phyloP scores from a whole-genome alignment of 2,113 vertebrate species.

The Xiphophorus maculatus region DNA sequence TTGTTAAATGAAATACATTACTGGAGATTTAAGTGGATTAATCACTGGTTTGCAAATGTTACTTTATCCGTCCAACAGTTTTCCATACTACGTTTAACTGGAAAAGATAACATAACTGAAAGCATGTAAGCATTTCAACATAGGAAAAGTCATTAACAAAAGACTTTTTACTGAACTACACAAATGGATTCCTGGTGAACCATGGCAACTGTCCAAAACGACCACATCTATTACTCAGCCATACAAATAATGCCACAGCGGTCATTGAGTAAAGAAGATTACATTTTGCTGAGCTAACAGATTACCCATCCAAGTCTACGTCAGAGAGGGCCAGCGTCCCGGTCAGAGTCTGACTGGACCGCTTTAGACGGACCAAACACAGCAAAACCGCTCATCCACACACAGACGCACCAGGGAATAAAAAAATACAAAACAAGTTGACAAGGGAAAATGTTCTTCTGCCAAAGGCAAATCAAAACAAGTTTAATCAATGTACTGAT shows the following conservation, averaged over 20 bases:
- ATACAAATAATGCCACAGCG: slow-evolving; percentile 32
- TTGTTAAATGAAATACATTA: not conserved
- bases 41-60: not conserved
- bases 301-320: slow-evolving; percentile 66
- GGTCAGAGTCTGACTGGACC: slow-evolving; percentile 19
- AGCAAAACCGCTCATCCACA: not conserved
- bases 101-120: not conserved
- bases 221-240: slow-evolving; percentile 18
- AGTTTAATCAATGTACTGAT: not conserved
- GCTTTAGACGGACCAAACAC: not conserved
- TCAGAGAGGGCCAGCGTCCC: slow-evolving; percentile 32
- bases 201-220: not conserved
- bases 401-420: too few relatives aligned
- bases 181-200: slow-evolving; percentile 24
- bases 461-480: not conserved
- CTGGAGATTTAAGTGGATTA: too few relatives aligned
- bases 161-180: not conserved
- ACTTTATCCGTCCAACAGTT: not conserved
- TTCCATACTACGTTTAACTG: not conserved
- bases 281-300: slow-evolving; percentile 76
- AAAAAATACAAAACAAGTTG: too few relatives aligned
- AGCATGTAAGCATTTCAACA: not conserved
- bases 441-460: not conserved
- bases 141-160: not conserved
- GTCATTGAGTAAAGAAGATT: slow-evolving; percentile 74